Conservation (phyloP, 2,797 vertebrate species). For the Sebastes cheni region DNA sequence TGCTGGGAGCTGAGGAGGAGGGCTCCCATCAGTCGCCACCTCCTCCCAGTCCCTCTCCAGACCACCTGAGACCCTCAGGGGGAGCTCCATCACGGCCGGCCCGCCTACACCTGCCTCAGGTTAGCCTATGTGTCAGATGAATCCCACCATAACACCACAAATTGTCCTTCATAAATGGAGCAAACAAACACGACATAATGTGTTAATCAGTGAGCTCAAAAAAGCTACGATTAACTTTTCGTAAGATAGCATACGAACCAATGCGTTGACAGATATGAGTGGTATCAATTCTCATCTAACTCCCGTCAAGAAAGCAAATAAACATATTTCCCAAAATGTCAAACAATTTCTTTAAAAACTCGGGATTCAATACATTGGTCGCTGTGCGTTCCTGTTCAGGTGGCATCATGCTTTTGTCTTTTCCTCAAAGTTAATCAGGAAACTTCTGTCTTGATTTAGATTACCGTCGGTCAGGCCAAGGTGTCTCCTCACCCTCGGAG, state of each 20-base stretch:
- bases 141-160: not conserved
- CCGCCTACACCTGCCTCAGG: constrained; percentile 66
- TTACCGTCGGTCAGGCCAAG: constrained; percentile 37
- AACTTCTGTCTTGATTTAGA: constrained; percentile 25
- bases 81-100: constrained; percentile 29
- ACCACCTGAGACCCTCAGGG: constrained; percentile 65
- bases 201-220: not conserved
- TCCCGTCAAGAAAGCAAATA: too few relatives aligned
- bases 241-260: too few relatives aligned
- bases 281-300: too few relatives aligned
- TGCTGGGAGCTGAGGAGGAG: constrained; percentile 75
- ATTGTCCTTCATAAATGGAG: not conserved
- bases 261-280: too few relatives aligned
- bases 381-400: not conserved
- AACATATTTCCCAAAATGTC: too few relatives aligned
- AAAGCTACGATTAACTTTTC: too few relatives aligned
- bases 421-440: not conserved
- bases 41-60: constrained; percentile 67
- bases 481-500: constrained; percentile 29
- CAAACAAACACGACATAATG: not conserved
- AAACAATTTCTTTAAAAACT: too few relatives aligned
- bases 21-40: constrained; percentile 45
- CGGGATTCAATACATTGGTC: not conserved
- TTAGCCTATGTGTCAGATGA: constrained; percentile 8
- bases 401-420: not conserved